Percentiles rank a stretch among this genome's conserved stretches.
Conservation (phyloP, 1,140 invertebrate genomes). For the Eumeta japonica region DNA sequence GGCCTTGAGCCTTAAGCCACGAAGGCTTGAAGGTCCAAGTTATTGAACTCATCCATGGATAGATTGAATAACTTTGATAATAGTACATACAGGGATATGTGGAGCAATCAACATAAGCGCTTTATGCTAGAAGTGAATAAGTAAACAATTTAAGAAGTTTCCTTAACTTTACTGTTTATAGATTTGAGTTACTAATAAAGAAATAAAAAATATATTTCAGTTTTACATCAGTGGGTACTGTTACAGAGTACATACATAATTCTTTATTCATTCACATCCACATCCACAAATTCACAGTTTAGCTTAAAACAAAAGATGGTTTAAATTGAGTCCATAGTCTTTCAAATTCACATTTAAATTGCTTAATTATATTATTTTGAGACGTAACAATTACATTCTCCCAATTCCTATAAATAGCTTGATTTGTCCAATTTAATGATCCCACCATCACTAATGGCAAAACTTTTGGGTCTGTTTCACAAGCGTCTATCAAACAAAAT, state of each 20-base stretch:
- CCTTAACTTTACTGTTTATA: too few relatives aligned
- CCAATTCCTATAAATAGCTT: slow-evolving; percentile 40
- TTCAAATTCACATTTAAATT: slow-evolving; percentile 41
- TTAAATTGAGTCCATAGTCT: slow-evolving; percentile 38
- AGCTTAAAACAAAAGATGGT: too few relatives aligned
- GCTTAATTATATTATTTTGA: slow-evolving; percentile 26
- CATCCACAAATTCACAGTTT: too few relatives aligned
- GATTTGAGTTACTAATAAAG: too few relatives aligned
- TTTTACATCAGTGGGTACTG: slow-evolving; percentile 1
- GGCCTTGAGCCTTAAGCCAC: too few relatives aligned
- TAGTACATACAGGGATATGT: too few relatives aligned
- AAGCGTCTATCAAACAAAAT: slow-evolving; percentile 37
- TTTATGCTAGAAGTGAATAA: background rate
- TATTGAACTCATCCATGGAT: too few relatives aligned
- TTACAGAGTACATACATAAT: too few relatives aligned
- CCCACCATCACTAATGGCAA: slow-evolving; percentile 32
- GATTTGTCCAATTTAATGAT: slow-evolving; percentile 48
- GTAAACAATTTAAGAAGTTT: background rate
- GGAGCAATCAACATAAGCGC: too few relatives aligned
- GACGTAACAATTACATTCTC: slow-evolving; percentile 43
- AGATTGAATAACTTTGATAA: too few relatives aligned
- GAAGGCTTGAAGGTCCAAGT: too few relatives aligned
- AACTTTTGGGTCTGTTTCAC: slow-evolving; percentile 7
- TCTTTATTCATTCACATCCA: too few relatives aligned
- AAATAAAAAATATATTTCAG: background rate